These are phyloP conservation scores for Glossosoma conforme DNA, from an alignment of 1,140 invertebrate genomes.

Conservation along the genomic window DNA sequence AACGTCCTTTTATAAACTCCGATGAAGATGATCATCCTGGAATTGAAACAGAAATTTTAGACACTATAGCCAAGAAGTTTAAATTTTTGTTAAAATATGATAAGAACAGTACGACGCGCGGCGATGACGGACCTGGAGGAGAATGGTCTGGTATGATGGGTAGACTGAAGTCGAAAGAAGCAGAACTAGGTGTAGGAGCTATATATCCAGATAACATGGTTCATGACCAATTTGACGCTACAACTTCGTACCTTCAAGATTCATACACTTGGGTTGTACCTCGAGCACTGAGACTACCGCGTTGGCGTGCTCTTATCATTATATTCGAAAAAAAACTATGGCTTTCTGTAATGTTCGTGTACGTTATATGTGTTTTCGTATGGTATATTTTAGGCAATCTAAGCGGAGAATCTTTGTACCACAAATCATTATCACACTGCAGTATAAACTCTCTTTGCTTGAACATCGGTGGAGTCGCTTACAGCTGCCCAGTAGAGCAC, in stretches of 20 bases:
- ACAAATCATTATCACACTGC: constrained; percentile 40
- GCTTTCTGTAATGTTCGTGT: constrained; percentile 37
- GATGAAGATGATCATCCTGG: constrained; percentile 30
- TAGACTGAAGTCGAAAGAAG: constrained; percentile 38
- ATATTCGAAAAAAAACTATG: constrained; percentile 46
- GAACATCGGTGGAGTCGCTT: constrained; percentile 40
- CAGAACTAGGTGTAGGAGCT: constrained; percentile 48
- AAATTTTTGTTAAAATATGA: constrained; percentile 35
- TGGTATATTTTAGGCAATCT: constrained; percentile 44
- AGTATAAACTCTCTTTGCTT: constrained; percentile 45
- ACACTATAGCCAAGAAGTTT: constrained; percentile 31
- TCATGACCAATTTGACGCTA: constrained; percentile 48
- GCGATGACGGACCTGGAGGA: constrained; percentile 37
- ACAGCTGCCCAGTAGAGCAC: constrained; percentile 41
- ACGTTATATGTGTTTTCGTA: constrained; percentile 39
- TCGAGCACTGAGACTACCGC: constrained; percentile 38
- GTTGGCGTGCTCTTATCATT: constrained; percentile 44
- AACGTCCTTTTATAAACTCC: constrained; percentile 40
- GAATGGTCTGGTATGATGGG: constrained; percentile 47
- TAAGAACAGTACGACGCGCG: constrained; percentile 36
- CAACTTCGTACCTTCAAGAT: constrained; percentile 47
- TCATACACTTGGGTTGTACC: constrained; percentile 51
- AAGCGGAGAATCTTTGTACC: constrained; percentile 40
- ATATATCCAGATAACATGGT: constrained; percentile 53
- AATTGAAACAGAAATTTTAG: constrained; percentile 36